Evolutionary conservation across 2,797 vertebrate species (phyloP).

Genomic region (Falco novaeseelandiae): DNA sequence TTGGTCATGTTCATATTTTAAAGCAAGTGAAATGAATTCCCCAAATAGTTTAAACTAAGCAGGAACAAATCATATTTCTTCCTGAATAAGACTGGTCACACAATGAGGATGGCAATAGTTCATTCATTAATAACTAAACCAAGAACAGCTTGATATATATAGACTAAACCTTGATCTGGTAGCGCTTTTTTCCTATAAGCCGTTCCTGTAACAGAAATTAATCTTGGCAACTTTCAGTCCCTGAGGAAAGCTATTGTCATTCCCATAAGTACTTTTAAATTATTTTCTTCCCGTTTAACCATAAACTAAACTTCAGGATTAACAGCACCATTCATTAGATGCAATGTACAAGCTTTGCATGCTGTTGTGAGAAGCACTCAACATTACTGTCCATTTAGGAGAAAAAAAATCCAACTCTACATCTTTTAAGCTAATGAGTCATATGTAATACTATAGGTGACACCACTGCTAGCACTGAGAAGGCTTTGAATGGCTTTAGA

Average conservation of each 20-base stretch:
- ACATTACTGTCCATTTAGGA: neutral
- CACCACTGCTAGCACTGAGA: neutral
- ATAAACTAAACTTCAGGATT: constrained; percentile 19
- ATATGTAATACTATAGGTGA: neutral
- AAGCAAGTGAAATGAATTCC: neutral
- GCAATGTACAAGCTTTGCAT: neutral
- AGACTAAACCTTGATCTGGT: neutral
- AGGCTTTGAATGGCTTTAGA: neutral
- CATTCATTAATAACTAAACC: neutral
- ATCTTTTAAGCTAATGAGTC: neutral
- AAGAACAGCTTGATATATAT: neutral
- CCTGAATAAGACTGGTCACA: neutral
- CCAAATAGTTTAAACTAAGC: neutral
- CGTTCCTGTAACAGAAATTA: neutral
- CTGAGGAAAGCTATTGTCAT: neutral
- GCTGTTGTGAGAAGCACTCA: neutral
- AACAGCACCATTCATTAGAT: neutral
- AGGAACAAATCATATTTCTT: neutral
- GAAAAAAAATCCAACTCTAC: neutral
- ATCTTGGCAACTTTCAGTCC: neutral
- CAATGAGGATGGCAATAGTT: neutral
- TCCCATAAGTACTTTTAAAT: neutral
- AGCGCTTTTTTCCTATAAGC: neutral
- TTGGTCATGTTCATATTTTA: neutral
- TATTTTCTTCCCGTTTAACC: neutral